Conservation (phyloP, 2,797 vertebrate genomes). For the Amphiprion clarkii region DNA sequence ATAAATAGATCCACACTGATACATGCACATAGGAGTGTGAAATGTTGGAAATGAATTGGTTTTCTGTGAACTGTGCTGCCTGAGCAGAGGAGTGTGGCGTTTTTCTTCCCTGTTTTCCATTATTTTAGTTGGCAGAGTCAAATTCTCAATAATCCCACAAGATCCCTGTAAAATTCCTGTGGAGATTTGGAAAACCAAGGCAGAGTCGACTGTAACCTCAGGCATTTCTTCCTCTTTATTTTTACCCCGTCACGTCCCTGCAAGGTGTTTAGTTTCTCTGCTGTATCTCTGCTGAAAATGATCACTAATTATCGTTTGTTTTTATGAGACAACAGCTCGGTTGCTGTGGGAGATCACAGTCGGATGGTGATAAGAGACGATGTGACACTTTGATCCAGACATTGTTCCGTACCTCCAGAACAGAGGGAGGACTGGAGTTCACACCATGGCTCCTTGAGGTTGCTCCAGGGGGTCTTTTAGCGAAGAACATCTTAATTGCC, state of each 20-base stretch:
- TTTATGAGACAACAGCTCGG: neutral
- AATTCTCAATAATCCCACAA: conserved; percentile 40
- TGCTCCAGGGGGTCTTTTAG: neutral
- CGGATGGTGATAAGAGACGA: neutral
- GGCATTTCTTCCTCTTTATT: conserved; percentile 9
- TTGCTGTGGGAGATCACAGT: neutral
- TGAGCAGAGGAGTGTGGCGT: conserved; percentile 38
- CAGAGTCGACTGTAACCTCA: conserved; percentile 36
- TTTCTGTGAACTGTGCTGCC: conserved; percentile 46
- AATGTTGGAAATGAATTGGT: conserved; percentile 41
- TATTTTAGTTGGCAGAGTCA: neutral
- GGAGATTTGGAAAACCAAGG: conserved; percentile 30
- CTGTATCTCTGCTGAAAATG: conserved; percentile 5
- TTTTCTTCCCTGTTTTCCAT: neutral
- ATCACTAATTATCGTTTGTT: conserved; percentile 10
- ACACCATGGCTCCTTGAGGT: neutral
- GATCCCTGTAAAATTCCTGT: conserved; percentile 40
- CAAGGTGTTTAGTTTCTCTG: neutral
- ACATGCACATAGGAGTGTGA: conserved; percentile 19
- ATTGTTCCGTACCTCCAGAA: neutral
- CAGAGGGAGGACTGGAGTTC: neutral
- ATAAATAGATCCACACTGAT: conserved; percentile 51
- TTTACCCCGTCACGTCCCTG: conserved; percentile 6
- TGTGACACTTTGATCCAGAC: neutral
- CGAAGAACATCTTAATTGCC: conserved; percentile 13